These are phyloP conservation scores for Ligdia adustata DNA, from an alignment of 2,888 invertebrate species.

Conservation along the genomic window DNA sequence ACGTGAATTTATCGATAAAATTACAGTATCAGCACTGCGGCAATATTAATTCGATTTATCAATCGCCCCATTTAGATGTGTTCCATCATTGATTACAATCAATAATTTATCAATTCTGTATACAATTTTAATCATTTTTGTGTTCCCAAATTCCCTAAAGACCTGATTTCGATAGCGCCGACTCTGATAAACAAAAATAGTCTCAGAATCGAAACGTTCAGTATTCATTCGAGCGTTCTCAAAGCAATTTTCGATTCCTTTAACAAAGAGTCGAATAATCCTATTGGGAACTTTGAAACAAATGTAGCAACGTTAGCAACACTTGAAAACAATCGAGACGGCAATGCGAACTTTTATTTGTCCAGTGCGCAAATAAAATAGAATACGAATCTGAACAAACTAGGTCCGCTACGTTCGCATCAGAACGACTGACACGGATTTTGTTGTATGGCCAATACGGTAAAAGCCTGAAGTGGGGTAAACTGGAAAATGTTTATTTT, in stretches of 20 bases:
- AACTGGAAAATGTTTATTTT: slow-evolving; percentile 39
- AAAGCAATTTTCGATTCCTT: slow-evolving; percentile 23
- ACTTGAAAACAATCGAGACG: slow-evolving; percentile 45
- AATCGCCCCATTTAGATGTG: slow-evolving; percentile 27
- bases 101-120: too few species aligned
- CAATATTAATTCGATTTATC: slow-evolving; percentile 34
- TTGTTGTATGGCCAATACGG: slow-evolving; percentile 39
- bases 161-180: too few species aligned
- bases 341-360: slow-evolving; percentile 45
- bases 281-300: slow-evolving; percentile 30
- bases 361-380: slow-evolving; percentile 45
- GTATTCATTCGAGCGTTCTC: slow-evolving; percentile 15
- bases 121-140: too few species aligned
- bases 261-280: slow-evolving; percentile 23
- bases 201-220: background rate
- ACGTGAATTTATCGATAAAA: slow-evolving; percentile 33
- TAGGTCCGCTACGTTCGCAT: slow-evolving; percentile 29
- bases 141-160: too few species aligned
- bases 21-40: slow-evolving; percentile 29
- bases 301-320: slow-evolving; percentile 40
- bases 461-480: slow-evolving; percentile 40
- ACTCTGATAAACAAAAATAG: too few species aligned
- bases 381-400: slow-evolving; percentile 46
- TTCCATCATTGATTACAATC: slow-evolving; percentile 16
- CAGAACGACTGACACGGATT: slow-evolving; percentile 43